phyloP scores from a whole-genome alignment of 2,888 invertebrate species.

The Bhutanitis thaidina region DNA sequence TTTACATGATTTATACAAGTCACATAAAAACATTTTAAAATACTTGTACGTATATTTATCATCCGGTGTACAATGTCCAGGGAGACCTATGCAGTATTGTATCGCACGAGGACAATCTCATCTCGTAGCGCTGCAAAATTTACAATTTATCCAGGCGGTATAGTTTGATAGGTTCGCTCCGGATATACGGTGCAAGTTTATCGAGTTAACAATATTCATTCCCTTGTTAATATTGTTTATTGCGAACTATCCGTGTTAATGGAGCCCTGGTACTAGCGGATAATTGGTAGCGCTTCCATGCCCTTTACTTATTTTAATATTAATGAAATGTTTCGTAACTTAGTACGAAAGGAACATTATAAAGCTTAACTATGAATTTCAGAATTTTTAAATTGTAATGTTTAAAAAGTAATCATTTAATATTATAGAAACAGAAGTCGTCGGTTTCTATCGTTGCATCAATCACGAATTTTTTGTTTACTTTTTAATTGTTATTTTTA shows the following conservation, averaged over 20 bases:
- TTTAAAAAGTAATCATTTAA: too few relatives aligned
- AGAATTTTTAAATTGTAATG: too few relatives aligned
- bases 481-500: too few relatives aligned
- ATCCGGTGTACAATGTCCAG: too few relatives aligned
- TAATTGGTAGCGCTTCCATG: not conserved
- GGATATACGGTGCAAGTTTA: not conserved
- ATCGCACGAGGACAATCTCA: slow-evolving; percentile 8
- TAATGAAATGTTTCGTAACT: not conserved
- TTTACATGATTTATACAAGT: too few relatives aligned
- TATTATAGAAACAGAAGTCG: too few relatives aligned
- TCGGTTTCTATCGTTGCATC: too few relatives aligned
- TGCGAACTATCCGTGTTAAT: not conserved
- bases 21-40: too few relatives aligned
- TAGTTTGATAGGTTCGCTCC: not conserved
- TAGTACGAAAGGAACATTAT: too few relatives aligned
- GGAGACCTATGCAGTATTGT: not conserved
- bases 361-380: too few relatives aligned
- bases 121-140: not conserved
- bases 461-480: too few relatives aligned
- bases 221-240: slow-evolving; percentile 4
- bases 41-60: too few relatives aligned
- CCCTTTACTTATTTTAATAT: not conserved
- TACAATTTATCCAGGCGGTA: not conserved
- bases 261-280: not conserved
- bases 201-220: slow-evolving; percentile 3